Evolutionary conservation across 2,113 vertebrate genomes (phyloP).

Genomic region (Platysternon megacephalum): DNA sequence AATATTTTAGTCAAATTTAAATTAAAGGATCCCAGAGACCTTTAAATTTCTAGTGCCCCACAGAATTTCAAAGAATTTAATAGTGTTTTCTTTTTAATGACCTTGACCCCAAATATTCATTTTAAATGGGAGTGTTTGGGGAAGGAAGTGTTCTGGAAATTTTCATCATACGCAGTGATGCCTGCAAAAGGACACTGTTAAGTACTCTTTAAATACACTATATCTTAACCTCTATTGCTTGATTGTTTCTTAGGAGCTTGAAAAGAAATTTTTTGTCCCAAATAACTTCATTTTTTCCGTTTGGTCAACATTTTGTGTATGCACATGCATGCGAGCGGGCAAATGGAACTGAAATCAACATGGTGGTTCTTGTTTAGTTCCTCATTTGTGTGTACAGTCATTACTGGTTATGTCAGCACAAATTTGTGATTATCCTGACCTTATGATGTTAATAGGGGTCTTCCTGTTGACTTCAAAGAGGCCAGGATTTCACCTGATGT

Average conservation of each 20-base stretch:
- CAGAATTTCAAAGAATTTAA: constrained; percentile 70
- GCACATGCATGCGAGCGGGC: background rate
- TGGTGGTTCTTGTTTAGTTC: background rate
- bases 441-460: fast-evolving
- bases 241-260: constrained; percentile 5
- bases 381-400: background rate
- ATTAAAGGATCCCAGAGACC: constrained; percentile 45
- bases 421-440: background rate
- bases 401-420: background rate
- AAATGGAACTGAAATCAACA: background rate
- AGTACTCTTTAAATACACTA: background rate
- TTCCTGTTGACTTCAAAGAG: background rate
- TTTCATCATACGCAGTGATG: constrained; percentile 44
- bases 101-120: constrained; percentile 56
- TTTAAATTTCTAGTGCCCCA: constrained; percentile 42
- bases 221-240: background rate
- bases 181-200: background rate
- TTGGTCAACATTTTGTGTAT: background rate
- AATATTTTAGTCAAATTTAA: constrained; percentile 6
- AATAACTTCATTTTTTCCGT: background rate
- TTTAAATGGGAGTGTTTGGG: constrained; percentile 53
- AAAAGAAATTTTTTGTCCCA: constrained; percentile 16
- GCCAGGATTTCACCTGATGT: background rate
- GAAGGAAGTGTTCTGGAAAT: constrained; percentile 59
- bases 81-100: constrained; percentile 66